Base-by-base conservation (phyloP, 35 echinoderm and acorn worm genomes). In the Eucidaris tribuloides region DNA sequence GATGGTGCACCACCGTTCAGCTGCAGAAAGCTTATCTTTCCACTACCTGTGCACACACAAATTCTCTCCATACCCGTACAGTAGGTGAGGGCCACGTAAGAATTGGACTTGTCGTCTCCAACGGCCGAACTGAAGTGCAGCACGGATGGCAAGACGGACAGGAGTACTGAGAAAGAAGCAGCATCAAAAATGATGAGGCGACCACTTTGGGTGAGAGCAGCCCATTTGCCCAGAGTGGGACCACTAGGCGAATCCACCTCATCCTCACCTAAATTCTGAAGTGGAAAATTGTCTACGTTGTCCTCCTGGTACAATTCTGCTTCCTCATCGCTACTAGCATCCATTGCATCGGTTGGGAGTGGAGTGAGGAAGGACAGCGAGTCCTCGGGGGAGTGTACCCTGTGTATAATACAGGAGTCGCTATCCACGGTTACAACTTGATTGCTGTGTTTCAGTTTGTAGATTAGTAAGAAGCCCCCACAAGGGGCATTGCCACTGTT, bases 21-120 rank as follows among this genome's bases (percentile, higher is more conserved):
- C 79, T 87, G 84, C 49, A 92, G 54, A 46, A 92, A 92, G 54
- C 77, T 30, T 5, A 92, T 50, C 32, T 83, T 45, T 24, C 90
- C 90, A 32, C 37, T 58, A 22, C 61, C 78, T 1, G 83, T 83
- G 71, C 84, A 92, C 2, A 86, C 90, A 57, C 90, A 87, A 0
- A 92, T 37, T 50, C 90, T 76, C 45, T 92, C 90, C 90, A 92
- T 92, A 41, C 90, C 90, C 1, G 77, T 78, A 61, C 90, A 92
- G 44, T 92, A 92, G 11, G 84, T 82, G 36, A 92, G 54, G 0
- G 90, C 61, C 18, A 81, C 43, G 45, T 80, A 40, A 81, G 62
- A 23, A 38, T 50, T 41, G 42, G 37, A 28, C 48, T 78, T 65
- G 46, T 83, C 28, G 23, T 82, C 31, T 18, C 71, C 9, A 54